phyloP scores from a whole-genome alignment of 2,113 vertebrate species.

The Paramisgurnus dabryanus region DNA sequence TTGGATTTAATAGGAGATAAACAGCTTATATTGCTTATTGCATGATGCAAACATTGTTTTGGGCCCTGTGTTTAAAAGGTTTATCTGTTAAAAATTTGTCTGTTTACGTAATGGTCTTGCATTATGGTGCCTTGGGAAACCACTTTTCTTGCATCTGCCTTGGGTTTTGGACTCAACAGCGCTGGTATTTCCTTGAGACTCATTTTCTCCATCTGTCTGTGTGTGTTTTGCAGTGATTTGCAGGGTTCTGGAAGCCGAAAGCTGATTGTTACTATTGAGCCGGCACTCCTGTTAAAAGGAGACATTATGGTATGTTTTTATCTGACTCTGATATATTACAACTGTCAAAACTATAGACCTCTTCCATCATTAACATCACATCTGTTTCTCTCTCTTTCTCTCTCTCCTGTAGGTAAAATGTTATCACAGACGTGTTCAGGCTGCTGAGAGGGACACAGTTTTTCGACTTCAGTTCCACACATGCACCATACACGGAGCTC shows the following conservation, averaged over 20 bases:
- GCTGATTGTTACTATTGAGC: conserved; percentile 86
- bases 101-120: no score
- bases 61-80: no score
- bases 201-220: conserved; percentile 34
- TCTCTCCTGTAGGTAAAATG: conserved; percentile 84
- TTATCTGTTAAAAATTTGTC: no score
- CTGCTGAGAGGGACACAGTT: conserved; percentile 81
- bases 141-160: no score
- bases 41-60: no score
- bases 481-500: conserved; percentile 85
- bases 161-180: no score
- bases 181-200: no score
- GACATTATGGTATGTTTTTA: conserved; percentile 84
- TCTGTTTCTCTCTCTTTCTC: conserved; percentile 6
- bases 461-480: conserved; percentile 92
- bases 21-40: no score
- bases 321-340: conserved; percentile 1
- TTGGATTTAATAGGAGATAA: no score
- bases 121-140: no score
- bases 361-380: not conserved
- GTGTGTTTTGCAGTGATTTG: conserved; percentile 69
- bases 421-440: conserved; percentile 80
- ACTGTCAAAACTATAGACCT: conserved; percentile 19
- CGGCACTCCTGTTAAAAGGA: conserved; percentile 88
- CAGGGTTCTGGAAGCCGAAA: conserved; percentile 76